These are phyloP conservation scores for Anoplophora glabripennis DNA, from an alignment of 1,140 invertebrate species.

Conservation along the genomic window DNA sequence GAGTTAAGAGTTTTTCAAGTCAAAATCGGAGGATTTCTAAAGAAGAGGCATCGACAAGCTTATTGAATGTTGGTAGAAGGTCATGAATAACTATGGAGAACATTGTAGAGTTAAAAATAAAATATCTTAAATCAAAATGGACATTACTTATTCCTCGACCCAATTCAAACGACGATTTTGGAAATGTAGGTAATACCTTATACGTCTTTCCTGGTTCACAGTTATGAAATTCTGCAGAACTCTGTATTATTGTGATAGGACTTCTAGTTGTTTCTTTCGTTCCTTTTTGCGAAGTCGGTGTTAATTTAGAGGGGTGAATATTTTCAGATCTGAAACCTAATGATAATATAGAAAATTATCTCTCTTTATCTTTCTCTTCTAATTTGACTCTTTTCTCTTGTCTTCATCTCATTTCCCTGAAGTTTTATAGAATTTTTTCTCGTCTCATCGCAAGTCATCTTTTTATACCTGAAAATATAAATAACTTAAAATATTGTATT, in stretches of 20 bases:
- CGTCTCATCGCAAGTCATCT: no score
- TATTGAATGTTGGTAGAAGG: not conserved
- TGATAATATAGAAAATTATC: not conserved
- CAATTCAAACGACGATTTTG: not conserved
- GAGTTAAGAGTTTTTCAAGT: no score
- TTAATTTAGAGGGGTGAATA: not conserved
- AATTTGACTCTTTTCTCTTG: no score
- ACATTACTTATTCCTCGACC: not conserved
- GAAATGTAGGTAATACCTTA: no score
- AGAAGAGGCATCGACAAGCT: not conserved
- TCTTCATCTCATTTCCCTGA: no score
- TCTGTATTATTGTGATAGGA: not conserved
- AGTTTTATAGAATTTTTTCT: no score
- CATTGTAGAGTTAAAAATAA: not conserved
- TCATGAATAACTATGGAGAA: not conserved
- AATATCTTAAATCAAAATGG: not conserved
- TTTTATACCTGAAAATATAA: no score
- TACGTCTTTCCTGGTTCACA: slow-evolving; percentile 1
- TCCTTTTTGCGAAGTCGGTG: not conserved
- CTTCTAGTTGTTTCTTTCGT: not conserved
- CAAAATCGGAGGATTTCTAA: no score
- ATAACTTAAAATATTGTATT: no score
- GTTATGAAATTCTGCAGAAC: not conserved
- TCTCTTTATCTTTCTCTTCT: not conserved
- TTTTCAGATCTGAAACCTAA: not conserved